Evolutionary conservation across 2,113 vertebrate species (phyloP), one percentile per base, ranked within the genome.

Genomic region (Zingel zingel): DNA sequence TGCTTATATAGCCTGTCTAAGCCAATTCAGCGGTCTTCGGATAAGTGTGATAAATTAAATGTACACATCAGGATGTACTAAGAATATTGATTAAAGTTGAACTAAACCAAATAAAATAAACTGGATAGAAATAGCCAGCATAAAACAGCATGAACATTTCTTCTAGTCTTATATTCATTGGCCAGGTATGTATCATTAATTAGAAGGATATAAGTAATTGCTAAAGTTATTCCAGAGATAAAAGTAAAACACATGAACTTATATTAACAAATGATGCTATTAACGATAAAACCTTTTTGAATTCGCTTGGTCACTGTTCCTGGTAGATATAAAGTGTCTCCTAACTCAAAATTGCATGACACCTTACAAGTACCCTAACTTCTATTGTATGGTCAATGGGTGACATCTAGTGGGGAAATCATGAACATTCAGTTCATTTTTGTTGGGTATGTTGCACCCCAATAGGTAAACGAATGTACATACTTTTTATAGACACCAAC

Each of bases 351-450:
- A 74, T 48, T 64, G 16, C 27, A 4, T 81, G 57, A 76, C 74
- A 43, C 33, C 6, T 63, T 6, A 16, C 10, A 5, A n/a, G 33
- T 9, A 0, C 43, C 16, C 15, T 11, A 2, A 39, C 21, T 71
- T 76, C 13, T n/a, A 85, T 92, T 93, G 30, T 21, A 51, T 72
- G 88, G 78, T 86, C 84, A 80, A 12, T 65, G 74, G 63, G 62
- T 81, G 91, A 92, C 93, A 92, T 90, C 92, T 94, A 92, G 93
- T 86, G 93, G 89, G 0, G 0, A 66, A 84, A 77, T 0, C 0
- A 36, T 30, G 15, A 50, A 73, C 66, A 1, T 54, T 1, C 47
- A 84, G 4, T 63, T 47, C 0, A 6, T 19, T 7, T 67, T 9
- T 16, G 3, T 11, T 45, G 2, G 21, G 12, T 23, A 0, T 39